These are phyloP conservation scores for Schizopygopsis pylzovi DNA, from an alignment of 2,797 vertebrate genomes.

Conservation along the genomic window DNA sequence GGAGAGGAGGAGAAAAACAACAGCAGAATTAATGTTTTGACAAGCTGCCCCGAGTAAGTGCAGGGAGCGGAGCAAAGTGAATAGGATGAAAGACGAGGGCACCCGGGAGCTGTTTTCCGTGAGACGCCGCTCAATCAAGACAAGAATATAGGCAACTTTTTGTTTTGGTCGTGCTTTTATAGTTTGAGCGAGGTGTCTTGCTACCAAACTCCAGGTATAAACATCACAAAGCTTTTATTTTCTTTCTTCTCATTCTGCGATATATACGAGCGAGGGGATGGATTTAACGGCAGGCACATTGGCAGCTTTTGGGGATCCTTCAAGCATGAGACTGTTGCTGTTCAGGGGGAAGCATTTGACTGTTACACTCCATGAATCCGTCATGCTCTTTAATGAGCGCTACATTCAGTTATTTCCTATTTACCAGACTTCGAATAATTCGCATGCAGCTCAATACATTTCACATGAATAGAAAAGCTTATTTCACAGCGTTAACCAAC, in stretches of 20 bases:
- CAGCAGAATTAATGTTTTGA: conserved; percentile 73
- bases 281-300: conserved; percentile 7
- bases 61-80: conserved; percentile 42
- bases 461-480: conserved; percentile 14
- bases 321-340: conserved; percentile 7
- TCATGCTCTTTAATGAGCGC: background rate
- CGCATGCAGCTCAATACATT: background rate
- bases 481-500: conserved; percentile 53
- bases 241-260: background rate
- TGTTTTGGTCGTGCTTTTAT: background rate
- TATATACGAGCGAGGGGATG: background rate
- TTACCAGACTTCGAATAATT: background rate
- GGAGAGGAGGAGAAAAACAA: conserved; percentile 67
- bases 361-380: conserved; percentile 40
- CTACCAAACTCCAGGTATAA: background rate
- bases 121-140: conserved; percentile 61
- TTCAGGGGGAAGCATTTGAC: conserved; percentile 47
- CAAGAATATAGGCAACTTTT: conserved; percentile 60
- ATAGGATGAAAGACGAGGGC: conserved; percentile 59
- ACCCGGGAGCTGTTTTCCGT: conserved; percentile 63
- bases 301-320: background rate
- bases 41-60: conserved; percentile 60
- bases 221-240: background rate
- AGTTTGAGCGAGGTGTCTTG: background rate
- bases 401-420: background rate